Base-by-base conservation (phyloP, 2,888 invertebrate genomes). In the Drosophila neotestacea region DNA sequence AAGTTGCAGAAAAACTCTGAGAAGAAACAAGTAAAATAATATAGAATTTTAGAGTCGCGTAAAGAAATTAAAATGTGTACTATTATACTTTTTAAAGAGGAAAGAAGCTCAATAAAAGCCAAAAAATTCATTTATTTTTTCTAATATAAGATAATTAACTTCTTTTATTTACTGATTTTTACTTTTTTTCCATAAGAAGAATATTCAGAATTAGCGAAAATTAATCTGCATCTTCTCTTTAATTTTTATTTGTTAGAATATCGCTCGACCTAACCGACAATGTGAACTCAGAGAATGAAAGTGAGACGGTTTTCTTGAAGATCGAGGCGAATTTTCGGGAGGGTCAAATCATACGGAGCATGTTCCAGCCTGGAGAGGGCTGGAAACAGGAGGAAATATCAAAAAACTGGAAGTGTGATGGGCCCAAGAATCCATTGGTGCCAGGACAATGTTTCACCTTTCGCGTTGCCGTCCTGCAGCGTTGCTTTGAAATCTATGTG, bases 321-420 rank as follows among this genome's bases (percentile, higher is more conserved):
- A 91, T 92, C 54, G 92, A 92, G 73, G 92, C 92, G 0, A 92
- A 92, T 70, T 92, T 92, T 74, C 89, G 92, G 0, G 92, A 92
- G 75, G 92, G 92, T 68, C 92, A 92, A 87, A 92, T 92, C 58
- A 92, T 92, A 60, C 89, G 92, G 13, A 92, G 92, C 66, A 92
- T 92, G 91, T 92, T 91, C 66, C 91, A 90, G 64, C 92, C 92
- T 0, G 92, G 92, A 4, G 91, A 91, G 64, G 92, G 92, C 48
- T 92, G 92, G 92, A 90, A 91, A 60, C 92, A 92, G 67, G 92
- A 92, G 69, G 92, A 92, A 67, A 92, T 92, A 16, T 92, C 92
- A 0, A 92, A 92, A 72, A 92, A 92, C 72, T 92, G 92, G 92
- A 92, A 90, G 76, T 85, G 89, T 44, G 92, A 91, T 55, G 90